These are phyloP conservation scores for Furcula furcula DNA, from an alignment of 2,888 invertebrate species.

Conservation along the genomic window DNA sequence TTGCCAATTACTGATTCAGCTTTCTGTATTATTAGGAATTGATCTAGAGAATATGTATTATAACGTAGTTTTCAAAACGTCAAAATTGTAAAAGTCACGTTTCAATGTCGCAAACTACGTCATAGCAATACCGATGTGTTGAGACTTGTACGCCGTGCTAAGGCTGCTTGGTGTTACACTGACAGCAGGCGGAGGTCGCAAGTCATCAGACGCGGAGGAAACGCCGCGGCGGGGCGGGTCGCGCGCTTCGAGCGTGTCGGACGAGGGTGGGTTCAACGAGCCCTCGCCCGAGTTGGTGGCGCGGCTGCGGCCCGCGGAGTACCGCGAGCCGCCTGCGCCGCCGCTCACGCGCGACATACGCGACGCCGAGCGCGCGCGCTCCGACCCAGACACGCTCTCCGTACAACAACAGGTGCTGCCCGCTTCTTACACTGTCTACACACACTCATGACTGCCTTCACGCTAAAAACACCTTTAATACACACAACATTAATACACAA, in stretches of 20 bases:
- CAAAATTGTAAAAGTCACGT: too few relatives aligned
- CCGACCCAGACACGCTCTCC: conserved; percentile 73
- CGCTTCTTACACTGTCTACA: too few relatives aligned
- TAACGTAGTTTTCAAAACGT: too few relatives aligned
- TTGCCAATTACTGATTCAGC: too few relatives aligned
- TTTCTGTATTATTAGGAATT: too few relatives aligned
- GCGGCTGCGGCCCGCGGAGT: conserved; percentile 73
- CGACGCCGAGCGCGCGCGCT: conserved; percentile 63
- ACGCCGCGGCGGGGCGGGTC: conserved; percentile 84
- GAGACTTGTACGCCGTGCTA: too few relatives aligned
- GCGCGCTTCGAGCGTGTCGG: conserved; percentile 84
- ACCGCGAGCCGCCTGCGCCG: conserved; percentile 56
- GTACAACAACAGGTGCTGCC: conserved; percentile 66
- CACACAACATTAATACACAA: too few relatives aligned
- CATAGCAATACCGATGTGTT: too few relatives aligned
- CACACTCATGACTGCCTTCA: too few relatives aligned
- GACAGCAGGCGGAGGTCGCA: conserved; percentile 74
- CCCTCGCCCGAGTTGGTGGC: conserved; percentile 87
- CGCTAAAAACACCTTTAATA: too few relatives aligned
- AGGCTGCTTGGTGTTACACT: conserved; percentile 2
- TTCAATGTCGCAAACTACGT: too few relatives aligned
- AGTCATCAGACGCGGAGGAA: conserved; percentile 78
- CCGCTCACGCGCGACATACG: conserved; percentile 58
- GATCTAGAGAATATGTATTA: too few relatives aligned
- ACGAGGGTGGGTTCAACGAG: conserved; percentile 88